Evolutionary conservation across 2,888 invertebrate species (phyloP).

Genomic region (Napeogenes inachia): DNA sequence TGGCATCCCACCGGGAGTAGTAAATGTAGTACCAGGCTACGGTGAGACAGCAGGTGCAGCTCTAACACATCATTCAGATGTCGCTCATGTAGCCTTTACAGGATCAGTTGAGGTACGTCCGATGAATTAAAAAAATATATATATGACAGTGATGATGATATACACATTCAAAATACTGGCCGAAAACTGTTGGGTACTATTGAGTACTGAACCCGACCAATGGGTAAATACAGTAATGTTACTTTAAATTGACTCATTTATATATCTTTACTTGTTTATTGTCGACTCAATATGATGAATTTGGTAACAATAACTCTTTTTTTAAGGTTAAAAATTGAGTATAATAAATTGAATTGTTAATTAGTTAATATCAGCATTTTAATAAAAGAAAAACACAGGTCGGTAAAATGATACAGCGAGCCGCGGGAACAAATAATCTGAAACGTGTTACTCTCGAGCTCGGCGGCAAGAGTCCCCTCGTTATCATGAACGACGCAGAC

Average conservation of each 20-base stretch:
- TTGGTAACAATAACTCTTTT: no score
- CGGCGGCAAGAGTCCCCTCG: conserved; percentile 92
- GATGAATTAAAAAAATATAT: neutral
- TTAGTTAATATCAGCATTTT: no score
- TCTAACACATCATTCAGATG: conserved; percentile 82
- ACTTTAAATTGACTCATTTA: no score
- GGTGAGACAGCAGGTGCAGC: conserved; percentile 87
- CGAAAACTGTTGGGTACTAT: no score
- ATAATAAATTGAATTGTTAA: no score
- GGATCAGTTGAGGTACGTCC: conserved; percentile 71
- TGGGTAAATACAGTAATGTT: neutral
- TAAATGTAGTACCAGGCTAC: conserved; percentile 92
- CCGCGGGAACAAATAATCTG: conserved; percentile 85
- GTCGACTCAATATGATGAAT: no score
- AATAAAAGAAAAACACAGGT: conserved; percentile 48
- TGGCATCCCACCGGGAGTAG: conserved; percentile 92
- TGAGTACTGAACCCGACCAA: no score
- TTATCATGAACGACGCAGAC: conserved; percentile 87
- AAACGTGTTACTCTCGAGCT: conserved; percentile 89
- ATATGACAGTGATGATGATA: neutral
- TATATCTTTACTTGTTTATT: no score
- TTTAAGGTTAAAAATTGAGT: no score
- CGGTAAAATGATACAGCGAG: conserved; percentile 79
- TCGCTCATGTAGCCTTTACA: conserved; percentile 91
- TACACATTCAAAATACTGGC: no score